Evolutionary conservation across 2,888 invertebrate genomes (phyloP).

Genomic region (Oasisia sp.): DNA sequence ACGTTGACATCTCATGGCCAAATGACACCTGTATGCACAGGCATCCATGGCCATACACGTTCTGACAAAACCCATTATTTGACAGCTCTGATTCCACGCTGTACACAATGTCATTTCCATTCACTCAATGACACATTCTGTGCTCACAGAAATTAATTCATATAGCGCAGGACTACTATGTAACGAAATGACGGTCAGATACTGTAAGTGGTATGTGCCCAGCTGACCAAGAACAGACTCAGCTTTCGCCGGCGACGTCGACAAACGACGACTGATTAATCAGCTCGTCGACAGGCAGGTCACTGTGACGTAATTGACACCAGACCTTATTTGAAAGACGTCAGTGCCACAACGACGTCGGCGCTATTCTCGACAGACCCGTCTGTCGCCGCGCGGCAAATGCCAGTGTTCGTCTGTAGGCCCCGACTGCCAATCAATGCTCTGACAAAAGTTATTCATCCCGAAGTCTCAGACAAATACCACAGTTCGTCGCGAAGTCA

Average conservation of each 20-base stretch:
- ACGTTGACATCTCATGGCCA: too few species aligned
- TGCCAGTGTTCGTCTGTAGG: not conserved
- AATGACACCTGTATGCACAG: too few species aligned
- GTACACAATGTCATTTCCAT: too few species aligned
- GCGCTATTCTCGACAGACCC: not conserved
- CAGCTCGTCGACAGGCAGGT: not conserved
- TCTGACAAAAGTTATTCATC: constrained; percentile 1
- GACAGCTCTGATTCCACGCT: too few species aligned
- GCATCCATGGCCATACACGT: too few species aligned
- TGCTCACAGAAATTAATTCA: too few species aligned
- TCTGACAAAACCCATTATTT: too few species aligned
- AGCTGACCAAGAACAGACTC: not conserved
- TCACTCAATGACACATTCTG: too few species aligned
- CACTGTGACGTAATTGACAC: not conserved
- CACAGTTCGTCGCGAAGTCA: constrained; percentile 8
- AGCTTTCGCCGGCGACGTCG: not conserved
- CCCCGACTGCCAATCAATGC: not conserved
- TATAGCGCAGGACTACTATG: too few species aligned
- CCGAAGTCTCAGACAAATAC: not conserved
- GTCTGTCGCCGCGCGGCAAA: not conserved
- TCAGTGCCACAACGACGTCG: not conserved
- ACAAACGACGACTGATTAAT: not conserved
- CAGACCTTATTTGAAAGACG: not conserved
- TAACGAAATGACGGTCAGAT: too few species aligned
- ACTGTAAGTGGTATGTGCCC: too few species aligned